Evolutionary conservation across 2,888 invertebrate species (phyloP).

Genomic region (Perizoma affinitatum): DNA sequence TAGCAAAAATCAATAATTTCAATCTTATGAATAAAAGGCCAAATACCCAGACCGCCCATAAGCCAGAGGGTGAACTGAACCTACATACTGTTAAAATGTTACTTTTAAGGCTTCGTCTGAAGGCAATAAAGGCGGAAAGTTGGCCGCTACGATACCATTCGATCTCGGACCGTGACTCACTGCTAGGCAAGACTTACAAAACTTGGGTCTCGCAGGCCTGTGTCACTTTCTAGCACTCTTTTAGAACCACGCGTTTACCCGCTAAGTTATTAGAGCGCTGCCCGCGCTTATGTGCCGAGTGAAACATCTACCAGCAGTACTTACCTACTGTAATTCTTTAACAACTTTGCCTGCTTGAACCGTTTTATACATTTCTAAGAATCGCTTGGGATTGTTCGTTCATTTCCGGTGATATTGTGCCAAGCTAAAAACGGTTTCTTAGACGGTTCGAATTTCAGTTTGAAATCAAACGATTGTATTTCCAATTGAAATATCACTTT

Average conservation of each 20-base stretch:
- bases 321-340: background rate
- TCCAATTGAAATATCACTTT: no score
- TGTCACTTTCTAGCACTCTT: background rate
- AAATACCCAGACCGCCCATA: constrained; percentile 4
- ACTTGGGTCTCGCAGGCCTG: background rate
- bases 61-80: constrained; percentile 34
- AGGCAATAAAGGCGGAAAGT: constrained; percentile 62
- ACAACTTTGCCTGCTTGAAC: background rate
- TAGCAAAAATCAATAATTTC: no score
- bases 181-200: constrained; percentile 50
- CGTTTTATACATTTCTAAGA: constrained; percentile 42
- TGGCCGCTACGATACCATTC: constrained; percentile 54
- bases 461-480: no score
- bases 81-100: constrained; percentile 48
- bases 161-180: constrained; percentile 62
- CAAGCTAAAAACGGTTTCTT: constrained; percentile 10
- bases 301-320: no score
- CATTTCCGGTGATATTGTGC: constrained; percentile 46
- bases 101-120: constrained; percentile 61
- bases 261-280: no score
- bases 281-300: no score
- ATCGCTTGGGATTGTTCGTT: constrained; percentile 44
- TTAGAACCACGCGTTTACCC: no score
- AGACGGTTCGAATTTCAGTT: background rate
- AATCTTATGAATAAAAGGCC: background rate